These are phyloP conservation scores for Limnephilus auricula DNA, from an alignment of 2,888 invertebrate genomes.

Conservation along the genomic window DNA sequence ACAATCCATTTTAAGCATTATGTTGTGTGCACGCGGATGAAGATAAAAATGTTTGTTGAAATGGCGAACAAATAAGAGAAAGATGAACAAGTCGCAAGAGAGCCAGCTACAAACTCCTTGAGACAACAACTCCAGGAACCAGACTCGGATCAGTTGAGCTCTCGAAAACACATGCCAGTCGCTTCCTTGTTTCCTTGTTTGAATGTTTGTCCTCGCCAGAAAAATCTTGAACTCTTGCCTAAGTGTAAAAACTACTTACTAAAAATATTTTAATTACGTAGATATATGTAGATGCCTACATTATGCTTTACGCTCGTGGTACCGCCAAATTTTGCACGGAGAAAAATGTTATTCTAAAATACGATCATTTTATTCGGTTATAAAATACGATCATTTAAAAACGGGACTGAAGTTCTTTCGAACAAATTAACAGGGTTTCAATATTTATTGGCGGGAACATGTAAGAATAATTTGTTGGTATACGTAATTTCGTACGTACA, in stretches of 20 bases:
- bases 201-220: slow-evolving; percentile 18
- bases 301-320: no score
- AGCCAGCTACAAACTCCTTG: slow-evolving; percentile 23
- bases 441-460: no score
- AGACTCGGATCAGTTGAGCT: slow-evolving; percentile 21
- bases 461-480: no score
- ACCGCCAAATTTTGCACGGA: no score
- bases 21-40: background rate
- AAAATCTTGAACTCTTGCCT: background rate
- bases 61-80: slow-evolving; percentile 5
- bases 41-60: slow-evolving; percentile 18
- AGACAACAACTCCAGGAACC: slow-evolving; percentile 16
- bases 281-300: no score
- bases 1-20: background rate
- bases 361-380: no score
- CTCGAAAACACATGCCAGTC: slow-evolving; percentile 38
- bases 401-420: no score
- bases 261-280: no score
- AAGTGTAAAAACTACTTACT: background rate
- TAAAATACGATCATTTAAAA: no score
- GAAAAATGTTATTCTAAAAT: no score
- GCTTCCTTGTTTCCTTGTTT: slow-evolving; percentile 61
- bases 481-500: no score
- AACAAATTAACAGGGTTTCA: no score
- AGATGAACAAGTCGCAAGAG: background rate